phyloP scores from a whole-genome alignment of 2,797 vertebrate genomes.

The Morus bassanus region DNA sequence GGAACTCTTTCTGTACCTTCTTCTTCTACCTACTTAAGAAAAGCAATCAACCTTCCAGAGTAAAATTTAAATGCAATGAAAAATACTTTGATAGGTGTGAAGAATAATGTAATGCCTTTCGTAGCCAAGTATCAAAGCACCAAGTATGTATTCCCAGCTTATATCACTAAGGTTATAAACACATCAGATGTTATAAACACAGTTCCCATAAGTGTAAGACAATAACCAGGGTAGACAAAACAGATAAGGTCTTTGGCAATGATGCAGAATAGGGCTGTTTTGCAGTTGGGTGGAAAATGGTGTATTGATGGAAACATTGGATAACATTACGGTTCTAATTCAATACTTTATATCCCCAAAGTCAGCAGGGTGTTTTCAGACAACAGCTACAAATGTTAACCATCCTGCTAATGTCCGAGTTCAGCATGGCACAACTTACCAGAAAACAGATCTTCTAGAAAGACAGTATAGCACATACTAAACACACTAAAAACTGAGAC shows the following conservation, averaged over 20 bases:
- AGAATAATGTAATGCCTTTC: not conserved
- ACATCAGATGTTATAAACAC: not conserved
- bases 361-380: not conserved
- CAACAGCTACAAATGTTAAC: not conserved
- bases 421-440: not conserved
- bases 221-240: not conserved
- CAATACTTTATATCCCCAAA: not conserved
- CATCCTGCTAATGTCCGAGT: not conserved
- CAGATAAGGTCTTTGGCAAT: not conserved
- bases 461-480: not conserved
- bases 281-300: not conserved
- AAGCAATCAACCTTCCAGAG: not conserved
- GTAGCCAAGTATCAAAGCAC: not conserved
- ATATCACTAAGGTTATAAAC: not conserved
- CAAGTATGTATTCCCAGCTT: not conserved
- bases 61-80: not conserved
- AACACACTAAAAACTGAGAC: not conserved
- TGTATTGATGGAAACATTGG: not conserved
- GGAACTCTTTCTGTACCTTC: not conserved
- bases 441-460: not conserved
- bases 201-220: not conserved
- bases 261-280: not conserved
- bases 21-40: not conserved
- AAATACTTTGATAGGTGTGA: not conserved
- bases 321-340: not conserved